Evolutionary conservation across 1,140 invertebrate genomes (phyloP).

Genomic region (Trachymyrmex septentrionalis): DNA sequence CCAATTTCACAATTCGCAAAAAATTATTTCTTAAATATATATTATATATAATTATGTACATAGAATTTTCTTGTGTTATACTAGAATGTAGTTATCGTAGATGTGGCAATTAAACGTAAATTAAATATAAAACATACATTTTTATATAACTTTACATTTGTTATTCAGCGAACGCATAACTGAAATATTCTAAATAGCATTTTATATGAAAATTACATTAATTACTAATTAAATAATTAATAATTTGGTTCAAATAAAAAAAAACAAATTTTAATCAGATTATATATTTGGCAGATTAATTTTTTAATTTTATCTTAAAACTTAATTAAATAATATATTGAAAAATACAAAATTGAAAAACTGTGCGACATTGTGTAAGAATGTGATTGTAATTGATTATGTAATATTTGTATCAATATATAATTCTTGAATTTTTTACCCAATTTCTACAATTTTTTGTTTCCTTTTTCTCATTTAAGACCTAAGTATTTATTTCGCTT

Average conservation of each 20-base stretch:
- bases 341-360: background rate
- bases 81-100: background rate
- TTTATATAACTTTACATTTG: background rate
- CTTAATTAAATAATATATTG: background rate
- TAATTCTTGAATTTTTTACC: background rate
- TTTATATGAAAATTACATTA: background rate
- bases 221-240: background rate
- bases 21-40: background rate
- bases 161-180: constrained; percentile 53
- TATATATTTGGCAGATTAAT: background rate
- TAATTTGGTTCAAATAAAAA: background rate
- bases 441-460: background rate
- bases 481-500: background rate
- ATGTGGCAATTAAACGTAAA: constrained; percentile 29
- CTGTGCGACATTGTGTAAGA: background rate
- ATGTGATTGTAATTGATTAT: background rate
- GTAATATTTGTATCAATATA: constrained; percentile 10
- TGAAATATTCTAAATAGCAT: background rate
- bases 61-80: constrained; percentile 3
- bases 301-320: constrained; percentile 6
- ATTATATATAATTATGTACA: background rate
- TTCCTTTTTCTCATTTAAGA: background rate
- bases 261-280: background rate
- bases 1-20: background rate
- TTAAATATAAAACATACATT: background rate